phyloP scores from a whole-genome alignment of 2,113 vertebrate species.

The Vireo altiloquus region DNA sequence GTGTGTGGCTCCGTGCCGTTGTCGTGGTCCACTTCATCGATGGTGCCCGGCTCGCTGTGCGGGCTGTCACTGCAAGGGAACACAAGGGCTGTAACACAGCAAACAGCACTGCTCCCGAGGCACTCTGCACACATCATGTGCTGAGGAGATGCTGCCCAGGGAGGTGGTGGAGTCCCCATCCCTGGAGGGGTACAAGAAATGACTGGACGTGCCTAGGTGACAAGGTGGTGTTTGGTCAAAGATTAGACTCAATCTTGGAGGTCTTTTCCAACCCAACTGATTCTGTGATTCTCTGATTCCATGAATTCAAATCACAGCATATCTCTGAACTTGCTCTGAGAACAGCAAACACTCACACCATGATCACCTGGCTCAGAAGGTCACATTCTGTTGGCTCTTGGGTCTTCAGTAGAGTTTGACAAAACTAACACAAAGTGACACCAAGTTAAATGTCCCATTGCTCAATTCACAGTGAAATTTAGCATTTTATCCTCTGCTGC shows the following conservation, averaged over 20 bases:
- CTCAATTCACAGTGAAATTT: not conserved
- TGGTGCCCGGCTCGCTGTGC: slow-evolving; percentile 96
- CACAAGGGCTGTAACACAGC: not conserved
- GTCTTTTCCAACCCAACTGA: not conserved
- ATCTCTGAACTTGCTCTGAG: not conserved
- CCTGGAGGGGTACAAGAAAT: not conserved
- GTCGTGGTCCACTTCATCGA: slow-evolving; percentile 92
- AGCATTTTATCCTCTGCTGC: not conserved
- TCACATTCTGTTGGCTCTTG: rapidly evolving
- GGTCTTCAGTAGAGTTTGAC: not conserved
- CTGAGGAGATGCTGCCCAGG: not conserved
- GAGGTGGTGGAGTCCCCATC: not conserved
- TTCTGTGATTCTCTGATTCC: not conserved
- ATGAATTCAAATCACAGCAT: not conserved
- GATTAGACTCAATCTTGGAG: not conserved
- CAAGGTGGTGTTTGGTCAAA: not conserved
- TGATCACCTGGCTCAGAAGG: rapidly evolving
- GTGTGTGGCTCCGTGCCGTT: slow-evolving; percentile 97
- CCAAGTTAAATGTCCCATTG: not conserved
- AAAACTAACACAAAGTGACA: not conserved
- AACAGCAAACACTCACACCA: not conserved
- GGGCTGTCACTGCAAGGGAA: slow-evolving; percentile 89
- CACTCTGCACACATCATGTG: not conserved
- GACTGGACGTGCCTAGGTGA: rapidly evolving
- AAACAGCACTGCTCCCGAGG: rapidly evolving